Percentiles rank a stretch among this genome's conserved stretches.
Evolutionary conservation across 2,113 vertebrate genomes (phyloP).

Genomic region (Platichthys stellatus): DNA sequence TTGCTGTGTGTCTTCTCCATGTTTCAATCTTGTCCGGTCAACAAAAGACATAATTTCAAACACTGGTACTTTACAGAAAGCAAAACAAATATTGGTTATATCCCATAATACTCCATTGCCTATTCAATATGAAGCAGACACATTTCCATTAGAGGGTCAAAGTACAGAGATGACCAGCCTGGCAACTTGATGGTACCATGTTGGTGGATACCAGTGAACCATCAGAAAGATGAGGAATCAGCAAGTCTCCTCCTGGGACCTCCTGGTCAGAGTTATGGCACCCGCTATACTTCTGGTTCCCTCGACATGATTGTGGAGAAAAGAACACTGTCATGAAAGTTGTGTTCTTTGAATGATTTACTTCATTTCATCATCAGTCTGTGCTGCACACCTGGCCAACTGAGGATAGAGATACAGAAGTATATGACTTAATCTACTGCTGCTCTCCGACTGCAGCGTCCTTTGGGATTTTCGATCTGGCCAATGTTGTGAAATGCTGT

Average conservation of each 20-base stretch:
- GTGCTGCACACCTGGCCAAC: not conserved
- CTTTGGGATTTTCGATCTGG: conserved; percentile 26
- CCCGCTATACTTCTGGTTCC: not conserved
- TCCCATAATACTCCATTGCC: too few relatives aligned
- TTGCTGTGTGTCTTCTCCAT: too few relatives aligned
- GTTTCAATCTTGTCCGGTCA: too few relatives aligned
- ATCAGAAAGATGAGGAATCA: not conserved
- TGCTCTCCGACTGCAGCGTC: not conserved
- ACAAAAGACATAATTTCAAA: too few relatives aligned
- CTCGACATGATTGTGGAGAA: not conserved
- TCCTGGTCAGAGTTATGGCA: not conserved
- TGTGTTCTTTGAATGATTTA: not conserved
- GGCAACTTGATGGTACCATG: not conserved
- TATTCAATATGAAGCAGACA: not conserved
- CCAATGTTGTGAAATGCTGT: conserved; percentile 29
- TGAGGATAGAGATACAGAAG: not conserved
- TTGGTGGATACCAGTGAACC: not conserved
- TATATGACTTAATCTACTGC: not conserved
- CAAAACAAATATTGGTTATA: not conserved
- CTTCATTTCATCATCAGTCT: not conserved
- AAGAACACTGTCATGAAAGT: not conserved
- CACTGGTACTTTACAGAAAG: not conserved
- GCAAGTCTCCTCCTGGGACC: not conserved
- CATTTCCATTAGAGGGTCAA: not conserved
- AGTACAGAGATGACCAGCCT: conserved; percentile 1